Evolutionary conservation across 1,140 invertebrate genomes (phyloP), one percentile per base, ranked within the genome.

Genomic region (Scaptomyza graminum): DNA sequence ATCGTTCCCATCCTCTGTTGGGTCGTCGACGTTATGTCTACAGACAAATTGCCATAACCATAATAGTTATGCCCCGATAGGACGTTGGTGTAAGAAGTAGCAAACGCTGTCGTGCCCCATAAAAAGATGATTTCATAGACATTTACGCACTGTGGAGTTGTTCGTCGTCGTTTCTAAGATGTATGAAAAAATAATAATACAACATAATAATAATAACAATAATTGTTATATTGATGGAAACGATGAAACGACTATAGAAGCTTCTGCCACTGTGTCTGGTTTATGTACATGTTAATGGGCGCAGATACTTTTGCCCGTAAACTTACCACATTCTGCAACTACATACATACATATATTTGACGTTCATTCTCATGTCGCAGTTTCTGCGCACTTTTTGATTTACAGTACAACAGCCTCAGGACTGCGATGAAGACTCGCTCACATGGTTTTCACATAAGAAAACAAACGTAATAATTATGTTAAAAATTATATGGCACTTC

Each of bases 381-480:
- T 47, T 74, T 68, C 59, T 69, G 74, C 74, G 60, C 63, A 67
- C 37, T 68, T 60, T 66, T 50, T 56, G 69, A 65, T 65, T 57
- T 65, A 57, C 61, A 57, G 52, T 54, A 46, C 56, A 61, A 46
- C 56, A 61, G 62, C 13, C 61, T 60, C 51, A 18, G 44, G 47
- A 15, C 44, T 9, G 55, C 11, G 46, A 63, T 18, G 43, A 11
- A n/a, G 15, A 18, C 56, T 66, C 50, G 46, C 76, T 75, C 77
- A 75, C 72, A 80, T 79, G 66, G 72, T 2, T 22, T 13, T 5
- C 22, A 12, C 13, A 77, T 73, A 84, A 80, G 74, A 87, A 79
- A 78, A 81, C 68, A 89, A 90, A 89, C 77, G 85, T 85, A 89
- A 85, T 89, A 90, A 89, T 89, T 90, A 82, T 87, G 82, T 85